Base-by-base conservation (phyloP, 2,113 vertebrate species). In the Platysternon megacephalum region DNA sequence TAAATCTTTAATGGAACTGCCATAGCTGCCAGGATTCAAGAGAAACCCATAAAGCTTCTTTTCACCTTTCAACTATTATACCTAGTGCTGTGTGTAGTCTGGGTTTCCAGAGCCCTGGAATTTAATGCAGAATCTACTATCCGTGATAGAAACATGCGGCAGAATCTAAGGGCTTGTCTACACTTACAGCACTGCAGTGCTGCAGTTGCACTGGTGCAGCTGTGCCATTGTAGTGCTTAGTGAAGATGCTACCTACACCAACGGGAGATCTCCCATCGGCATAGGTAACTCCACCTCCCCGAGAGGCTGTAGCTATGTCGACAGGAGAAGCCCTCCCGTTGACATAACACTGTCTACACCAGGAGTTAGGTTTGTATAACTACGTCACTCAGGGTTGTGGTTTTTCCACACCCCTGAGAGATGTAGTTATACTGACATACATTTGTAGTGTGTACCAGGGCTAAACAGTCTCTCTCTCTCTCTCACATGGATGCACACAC, bases 1-100 rank as follows among this genome's bases (percentile, higher is more conserved):
- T 13, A 92, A 89, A 96, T 84, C 86, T 94, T 85, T 65, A 95
- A 88, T 53, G 78, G 84, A 82, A 91, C 79, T 87, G 87, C 56
- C 35, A 61, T 82, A 21, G n/a, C 44, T 89, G 86, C 58, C 9
- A 82, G 94, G 88, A 89, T 91, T 87, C 81, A 76, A 82, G 83
- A 85, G 53, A 56, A 88, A 82, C 53, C 28, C 80, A 42, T 28
- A 28, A 39, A 49, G 49, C 1, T n/a, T 26, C 46, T 42, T 46
- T 26, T 46, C 79, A 28, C 1, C 48, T 87, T 39, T 48, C 56
- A 74, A 51, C 51, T 82, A 46, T 46, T 56, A 3, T 72, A 65
- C 21, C 35, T 22, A 78, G 42, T 2, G 42, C 28, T 22, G 72
- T 24, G 42, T 39, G 74, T 16, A 35, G 16, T 48, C 82, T 39